Evolutionary conservation across 53 echinoderm and acorn worm species (phyloP), one percentile per base, ranked within the genome.

Genomic region (Mesocentrotus franciscanus): DNA sequence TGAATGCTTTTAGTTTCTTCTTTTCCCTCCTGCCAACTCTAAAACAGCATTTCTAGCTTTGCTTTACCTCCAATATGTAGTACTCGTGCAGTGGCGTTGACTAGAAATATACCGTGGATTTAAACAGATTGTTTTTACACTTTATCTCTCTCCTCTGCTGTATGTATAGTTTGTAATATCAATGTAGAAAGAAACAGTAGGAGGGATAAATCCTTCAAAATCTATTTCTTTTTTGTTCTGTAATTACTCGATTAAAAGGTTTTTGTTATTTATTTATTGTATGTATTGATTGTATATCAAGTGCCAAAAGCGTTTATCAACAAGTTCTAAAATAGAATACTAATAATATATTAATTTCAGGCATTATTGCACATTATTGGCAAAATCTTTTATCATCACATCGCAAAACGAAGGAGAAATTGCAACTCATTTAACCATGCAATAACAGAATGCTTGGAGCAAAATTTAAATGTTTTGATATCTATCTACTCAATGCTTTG

Each of bases 191-290:
- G 74, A 29, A 55, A 75, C 16, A 36, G 18, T 13, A 75, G 71
- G 49, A 92, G 75, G 75, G 64, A 91, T 62, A 36, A 56, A 61
- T 91, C 91, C 91, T 87, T 87, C 59, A 87, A 58, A 17, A 87
- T 58, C 56, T 58, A 58, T 87, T 87, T 87, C 87, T 66, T 91
- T 91, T 91, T 91, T 20, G 71, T 92, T 56, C 29, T 92, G 92
- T 92, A 92, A 92, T 92, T 72, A 92, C 49, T 91, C 8, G 22
- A 91, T 34, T 64, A 22, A 39, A 64, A 72, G 17, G 81, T 93
- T 93, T 79, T 60, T 49, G 93, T 93, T 76, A 93, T 93, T 93
- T 78, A 79, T 93, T 93, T 92, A 92, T 92, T 68, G 92, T 93
- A 78, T 35, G 78, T 93, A 93, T 93, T 93, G 60, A 66, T 93